phyloP scores from a whole-genome alignment of 92 coral and sea anemone genomes.

The Umimayanthus kanabou region DNA sequence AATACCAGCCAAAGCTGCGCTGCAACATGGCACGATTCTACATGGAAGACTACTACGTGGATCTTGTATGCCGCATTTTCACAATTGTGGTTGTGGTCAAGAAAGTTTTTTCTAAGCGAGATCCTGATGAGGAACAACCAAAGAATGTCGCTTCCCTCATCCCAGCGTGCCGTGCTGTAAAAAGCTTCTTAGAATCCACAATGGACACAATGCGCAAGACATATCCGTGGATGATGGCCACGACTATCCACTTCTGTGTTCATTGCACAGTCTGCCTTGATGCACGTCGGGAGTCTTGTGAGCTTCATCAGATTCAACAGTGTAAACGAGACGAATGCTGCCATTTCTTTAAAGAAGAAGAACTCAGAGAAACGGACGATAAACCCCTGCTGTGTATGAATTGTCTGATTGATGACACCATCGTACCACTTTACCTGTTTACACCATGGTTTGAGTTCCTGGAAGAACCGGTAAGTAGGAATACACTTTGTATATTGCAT shows the following conservation, averaged over 20 bases:
- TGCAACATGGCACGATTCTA: conserved; percentile 48
- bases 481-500: too few relatives aligned
- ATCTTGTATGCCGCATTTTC: too few relatives aligned
- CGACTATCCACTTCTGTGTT: conserved; percentile 37
- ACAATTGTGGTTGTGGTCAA: not conserved
- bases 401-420: too few relatives aligned
- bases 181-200: not conserved
- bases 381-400: too few relatives aligned
- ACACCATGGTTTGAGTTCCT: not conserved
- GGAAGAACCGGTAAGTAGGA: too few relatives aligned
- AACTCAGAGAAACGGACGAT: not conserved
- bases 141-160: not conserved
- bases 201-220: conserved; percentile 48
- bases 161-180: not conserved
- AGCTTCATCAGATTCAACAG: too few relatives aligned
- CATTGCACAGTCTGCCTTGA: conserved; percentile 50
- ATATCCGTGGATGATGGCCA: conserved; percentile 49
- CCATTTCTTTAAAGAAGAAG: not conserved
- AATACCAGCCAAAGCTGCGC: conserved; percentile 35
- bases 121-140: too few relatives aligned
- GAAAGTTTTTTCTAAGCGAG: not conserved
- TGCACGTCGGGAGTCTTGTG: too few relatives aligned
- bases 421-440: too few relatives aligned
- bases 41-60: conserved; percentile 43
- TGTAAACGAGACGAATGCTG: too few relatives aligned